Percentiles rank a stretch among this genome's conserved stretches.
phyloP scores from a whole-genome alignment of 2,797 vertebrate species.

The Enteromius anoplus region DNA sequence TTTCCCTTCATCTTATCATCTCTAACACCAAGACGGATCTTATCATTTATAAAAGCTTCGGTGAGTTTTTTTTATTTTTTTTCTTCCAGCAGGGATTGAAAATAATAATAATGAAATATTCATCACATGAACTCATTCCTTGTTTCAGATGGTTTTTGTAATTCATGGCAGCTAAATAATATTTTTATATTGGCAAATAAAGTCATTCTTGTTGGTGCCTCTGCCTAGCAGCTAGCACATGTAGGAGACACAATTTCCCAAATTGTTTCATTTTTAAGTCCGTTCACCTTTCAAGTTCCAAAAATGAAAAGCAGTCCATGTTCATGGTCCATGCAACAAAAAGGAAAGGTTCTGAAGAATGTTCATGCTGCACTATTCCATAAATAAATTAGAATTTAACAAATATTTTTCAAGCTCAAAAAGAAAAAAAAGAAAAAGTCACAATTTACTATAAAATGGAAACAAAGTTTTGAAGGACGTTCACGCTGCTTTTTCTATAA shows the following conservation, averaged over 20 bases:
- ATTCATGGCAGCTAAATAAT: neutral
- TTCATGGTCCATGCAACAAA: no score
- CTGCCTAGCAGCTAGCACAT: neutral
- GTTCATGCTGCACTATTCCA: neutral
- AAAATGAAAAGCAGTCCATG: neutral
- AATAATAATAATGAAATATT: neutral
- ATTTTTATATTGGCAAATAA: neutral
- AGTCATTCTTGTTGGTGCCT: neutral
- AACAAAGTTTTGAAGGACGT: neutral
- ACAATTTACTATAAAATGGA: neutral
- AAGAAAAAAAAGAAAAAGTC: neutral
- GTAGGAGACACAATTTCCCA: neutral
- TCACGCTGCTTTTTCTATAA: neutral
- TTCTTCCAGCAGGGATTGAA: neutral
- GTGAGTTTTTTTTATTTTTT: neutral
- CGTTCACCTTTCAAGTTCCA: neutral
- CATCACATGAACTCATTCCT: neutral
- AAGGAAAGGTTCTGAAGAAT: neutral
- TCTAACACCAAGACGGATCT: neutral
- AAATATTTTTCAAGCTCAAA: neutral
- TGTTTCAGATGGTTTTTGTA: neutral
- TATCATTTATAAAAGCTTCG: neutral
- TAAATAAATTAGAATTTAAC: neutral
- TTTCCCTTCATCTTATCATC: conserved; percentile 27
- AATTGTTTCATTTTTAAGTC: neutral